Percentiles rank a stretch among this genome's conserved stretches.
Conservation (phyloP, 2,113 vertebrate genomes). For the Anoplopoma fimbria region DNA sequence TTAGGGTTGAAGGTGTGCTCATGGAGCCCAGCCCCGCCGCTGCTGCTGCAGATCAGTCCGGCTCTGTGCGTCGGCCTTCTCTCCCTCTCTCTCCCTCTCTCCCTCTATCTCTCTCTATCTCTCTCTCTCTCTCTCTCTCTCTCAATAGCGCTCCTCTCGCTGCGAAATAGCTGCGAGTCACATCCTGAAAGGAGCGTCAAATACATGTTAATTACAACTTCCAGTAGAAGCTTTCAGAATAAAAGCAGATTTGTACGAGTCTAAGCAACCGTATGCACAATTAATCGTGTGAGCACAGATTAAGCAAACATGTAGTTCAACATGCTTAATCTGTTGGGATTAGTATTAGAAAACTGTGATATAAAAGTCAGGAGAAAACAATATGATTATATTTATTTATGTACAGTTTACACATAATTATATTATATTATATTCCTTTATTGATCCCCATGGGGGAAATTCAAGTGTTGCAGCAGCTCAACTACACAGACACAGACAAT, state of each 20-base stretch:
- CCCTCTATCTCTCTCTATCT: conserved; percentile 58
- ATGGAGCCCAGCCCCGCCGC: conserved; percentile 69
- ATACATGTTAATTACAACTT: background rate
- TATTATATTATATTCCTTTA: too few relatives aligned
- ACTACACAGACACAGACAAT: too few relatives aligned
- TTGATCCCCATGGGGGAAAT: too few relatives aligned
- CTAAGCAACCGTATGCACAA: background rate
- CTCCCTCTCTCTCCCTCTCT: conserved; percentile 60
- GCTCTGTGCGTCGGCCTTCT: conserved; percentile 60
- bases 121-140: conserved; percentile 61
- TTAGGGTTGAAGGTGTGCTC: conserved; percentile 32
- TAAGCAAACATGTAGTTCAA: background rate
- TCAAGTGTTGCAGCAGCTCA: too few relatives aligned
- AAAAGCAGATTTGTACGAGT: conserved; percentile 39
- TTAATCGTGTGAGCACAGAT: background rate
- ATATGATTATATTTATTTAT: background rate
- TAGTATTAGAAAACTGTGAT: background rate
- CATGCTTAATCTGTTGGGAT: background rate
- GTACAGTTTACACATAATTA: background rate
- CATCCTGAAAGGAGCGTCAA: background rate
- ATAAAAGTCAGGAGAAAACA: background rate
- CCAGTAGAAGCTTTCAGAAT: conserved; percentile 42
- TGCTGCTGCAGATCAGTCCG: conserved; percentile 49
- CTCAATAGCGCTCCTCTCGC: conserved; percentile 57
- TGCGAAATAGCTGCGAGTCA: conserved; percentile 36